These are phyloP conservation scores for Orchesellides sinensis DNA, from an alignment of 2,888 invertebrate genomes.

Conservation along the genomic window DNA sequence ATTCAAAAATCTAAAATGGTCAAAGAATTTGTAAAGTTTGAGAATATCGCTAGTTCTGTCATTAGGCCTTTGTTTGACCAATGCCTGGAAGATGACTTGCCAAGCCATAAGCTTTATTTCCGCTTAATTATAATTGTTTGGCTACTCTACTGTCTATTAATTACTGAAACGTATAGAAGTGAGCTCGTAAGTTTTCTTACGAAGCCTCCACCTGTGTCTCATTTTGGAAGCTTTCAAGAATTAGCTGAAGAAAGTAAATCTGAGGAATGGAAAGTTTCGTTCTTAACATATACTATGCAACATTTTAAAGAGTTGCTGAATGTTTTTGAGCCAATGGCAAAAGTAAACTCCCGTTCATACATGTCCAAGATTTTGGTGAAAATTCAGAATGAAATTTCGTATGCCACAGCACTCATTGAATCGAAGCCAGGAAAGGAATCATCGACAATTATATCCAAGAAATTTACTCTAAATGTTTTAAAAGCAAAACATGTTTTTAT, in stretches of 20 bases:
- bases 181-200: conserved; percentile 1
- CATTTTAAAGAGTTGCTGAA: not conserved
- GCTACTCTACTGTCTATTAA: conserved; percentile 3
- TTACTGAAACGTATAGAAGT: conserved; percentile 14
- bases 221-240: not conserved
- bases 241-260: not conserved
- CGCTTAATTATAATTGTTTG: not conserved
- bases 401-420: not conserved
- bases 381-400: not conserved
- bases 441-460: not conserved
- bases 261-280: not conserved
- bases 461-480: too few species aligned
- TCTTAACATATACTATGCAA: not conserved
- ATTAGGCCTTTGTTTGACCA: conserved; percentile 17
- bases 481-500: not conserved
- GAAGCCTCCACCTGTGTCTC: not conserved
- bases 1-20: not conserved
- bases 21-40: not conserved
- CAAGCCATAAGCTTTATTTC: not conserved
- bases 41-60: conserved; percentile 1
- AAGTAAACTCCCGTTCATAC: not conserved
- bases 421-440: not conserved
- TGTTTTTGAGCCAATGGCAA: conserved; percentile 7
- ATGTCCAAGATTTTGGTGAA: not conserved
- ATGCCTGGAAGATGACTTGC: conserved; percentile 1